Base-by-base conservation (phyloP, 2,113 vertebrate genomes). In the Apaloderma vittatum region DNA sequence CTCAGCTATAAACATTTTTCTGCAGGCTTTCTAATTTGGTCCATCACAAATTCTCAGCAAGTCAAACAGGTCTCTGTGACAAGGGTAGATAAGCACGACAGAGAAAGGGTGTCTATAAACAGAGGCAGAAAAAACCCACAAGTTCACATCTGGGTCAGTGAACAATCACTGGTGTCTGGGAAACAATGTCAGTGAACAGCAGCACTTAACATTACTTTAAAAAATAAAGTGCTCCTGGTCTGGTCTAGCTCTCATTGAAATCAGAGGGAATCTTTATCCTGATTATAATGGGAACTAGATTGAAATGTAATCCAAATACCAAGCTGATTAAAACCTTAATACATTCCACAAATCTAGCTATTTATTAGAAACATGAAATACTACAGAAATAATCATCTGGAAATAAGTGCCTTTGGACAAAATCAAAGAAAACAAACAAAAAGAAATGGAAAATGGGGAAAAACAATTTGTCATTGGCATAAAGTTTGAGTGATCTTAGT, bases 121-220 rank as follows among this genome's bases (percentile, higher is more conserved):
- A 92, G 45, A 88, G 43, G 34, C 34, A 82, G 86, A 55, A 65
- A 88, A 89, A 94, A 94, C 91, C 91, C 1, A 78, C 55, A 97
- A 90, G 96, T 97, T 98, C 95, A 97, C 80, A 93, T 97, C 68
- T 96, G 96, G 97, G 96, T 97, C 97, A 97, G 36, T 93, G 95
- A 93, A 93, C 85, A 97, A 94, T 97, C 11, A 0, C 48, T 90
- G 54, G 48, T 94, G 90, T 95, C 94, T 97, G 82, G 52, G 94
- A 97, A 96, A 96, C 81, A 97, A 80, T 94, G 90, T 80, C 86
- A 95, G 40, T 3, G 27, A 95, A 85, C 79, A 96, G 73, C 81
- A 92, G 70, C 71, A 66, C 49, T 97, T 97, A 86, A 83, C 75
- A 66, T 76, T 77, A 48, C 52, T 94, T 81, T 27, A 94, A 95